phyloP scores from a whole-genome alignment of 1,140 invertebrate genomes.

The Heliconius nattereri region DNA sequence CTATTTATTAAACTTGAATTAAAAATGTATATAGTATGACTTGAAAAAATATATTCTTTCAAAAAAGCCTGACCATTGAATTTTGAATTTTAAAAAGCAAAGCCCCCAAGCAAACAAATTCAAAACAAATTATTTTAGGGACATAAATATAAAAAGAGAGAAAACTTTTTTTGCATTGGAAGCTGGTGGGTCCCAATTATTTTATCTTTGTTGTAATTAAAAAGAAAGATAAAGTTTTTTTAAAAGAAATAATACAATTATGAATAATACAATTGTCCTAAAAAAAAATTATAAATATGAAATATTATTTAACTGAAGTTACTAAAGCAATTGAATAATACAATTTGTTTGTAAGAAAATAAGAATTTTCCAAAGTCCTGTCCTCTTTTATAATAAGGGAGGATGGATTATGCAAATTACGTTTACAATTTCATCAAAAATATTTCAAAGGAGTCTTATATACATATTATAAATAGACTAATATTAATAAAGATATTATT shows the following conservation, averaged over 20 bases:
- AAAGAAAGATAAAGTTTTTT: neutral
- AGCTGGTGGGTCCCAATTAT: neutral
- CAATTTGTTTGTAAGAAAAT: neutral
- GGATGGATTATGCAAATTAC: slow-evolving; percentile 10
- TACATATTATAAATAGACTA: neutral
- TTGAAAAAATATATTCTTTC: too few relatives aligned
- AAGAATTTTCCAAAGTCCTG: neutral
- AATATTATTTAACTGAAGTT: neutral
- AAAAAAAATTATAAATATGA: neutral
- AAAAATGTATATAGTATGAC: too few relatives aligned
- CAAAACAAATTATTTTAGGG: too few relatives aligned
- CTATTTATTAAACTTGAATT: too few relatives aligned
- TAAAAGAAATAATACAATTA: neutral
- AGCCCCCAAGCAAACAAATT: too few relatives aligned
- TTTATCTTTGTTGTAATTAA: neutral
- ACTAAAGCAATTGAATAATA: neutral
- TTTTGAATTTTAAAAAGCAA: too few relatives aligned
- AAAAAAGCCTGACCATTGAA: too few relatives aligned
- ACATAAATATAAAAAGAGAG: neutral
- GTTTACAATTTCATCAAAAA: neutral
- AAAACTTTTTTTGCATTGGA: neutral
- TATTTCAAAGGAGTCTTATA: neutral
- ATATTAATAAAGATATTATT: too few relatives aligned
- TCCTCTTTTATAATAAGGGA: neutral
- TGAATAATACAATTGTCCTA: neutral